Percentiles rank a stretch among this genome's conserved stretches.
phyloP scores from a whole-genome alignment of 2,888 invertebrate genomes.

The Bellardia bayeri region DNA sequence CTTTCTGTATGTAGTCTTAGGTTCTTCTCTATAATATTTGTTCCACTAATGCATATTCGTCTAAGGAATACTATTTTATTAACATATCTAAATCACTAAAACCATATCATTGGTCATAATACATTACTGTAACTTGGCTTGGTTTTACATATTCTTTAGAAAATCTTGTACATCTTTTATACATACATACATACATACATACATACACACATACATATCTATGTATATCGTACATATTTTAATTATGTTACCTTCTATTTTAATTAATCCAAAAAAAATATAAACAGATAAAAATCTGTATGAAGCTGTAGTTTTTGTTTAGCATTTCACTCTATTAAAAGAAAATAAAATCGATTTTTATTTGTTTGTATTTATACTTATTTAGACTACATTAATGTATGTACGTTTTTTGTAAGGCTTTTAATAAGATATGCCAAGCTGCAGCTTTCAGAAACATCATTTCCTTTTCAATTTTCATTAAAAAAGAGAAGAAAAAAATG shows the following conservation, averaged over 20 bases:
- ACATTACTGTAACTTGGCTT: too few relatives aligned
- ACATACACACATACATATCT: neutral
- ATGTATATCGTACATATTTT: neutral
- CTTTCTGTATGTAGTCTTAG: too few relatives aligned
- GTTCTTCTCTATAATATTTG: too few relatives aligned
- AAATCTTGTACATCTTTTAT: too few relatives aligned
- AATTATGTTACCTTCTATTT: neutral
- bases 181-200: neutral
- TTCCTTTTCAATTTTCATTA: conserved; percentile 40
- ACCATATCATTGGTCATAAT: too few relatives aligned
- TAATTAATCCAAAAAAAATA: conserved; percentile 1
- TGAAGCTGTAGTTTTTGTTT: too few relatives aligned
- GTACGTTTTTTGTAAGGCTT: neutral
- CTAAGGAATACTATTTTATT: too few relatives aligned
- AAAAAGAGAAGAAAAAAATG: neutral
- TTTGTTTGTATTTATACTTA: neutral
- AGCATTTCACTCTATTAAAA: neutral
- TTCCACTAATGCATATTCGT: too few relatives aligned
- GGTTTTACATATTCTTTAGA: too few relatives aligned
- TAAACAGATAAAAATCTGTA: neutral
- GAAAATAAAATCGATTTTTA: conserved; percentile 4
- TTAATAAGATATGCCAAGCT: conserved; percentile 5
- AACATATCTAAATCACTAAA: too few relatives aligned
- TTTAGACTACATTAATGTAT: neutral
- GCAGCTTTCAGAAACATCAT: conserved; percentile 17